Conservation (phyloP, 2,113 vertebrate genomes). For the Ahaetulla prasina region DNA sequence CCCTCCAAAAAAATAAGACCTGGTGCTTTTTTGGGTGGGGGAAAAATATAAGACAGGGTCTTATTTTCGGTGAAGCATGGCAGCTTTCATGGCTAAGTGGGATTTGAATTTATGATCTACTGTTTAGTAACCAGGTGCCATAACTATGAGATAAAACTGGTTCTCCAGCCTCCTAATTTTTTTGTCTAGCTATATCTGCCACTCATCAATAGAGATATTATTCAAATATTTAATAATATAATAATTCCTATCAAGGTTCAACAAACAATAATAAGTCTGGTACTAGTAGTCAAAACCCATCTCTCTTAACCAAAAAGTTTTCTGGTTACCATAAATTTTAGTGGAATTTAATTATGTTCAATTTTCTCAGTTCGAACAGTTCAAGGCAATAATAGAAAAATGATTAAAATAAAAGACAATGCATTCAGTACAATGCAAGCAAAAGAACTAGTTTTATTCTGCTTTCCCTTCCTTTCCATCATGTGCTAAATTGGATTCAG, state of each 20-base stretch:
- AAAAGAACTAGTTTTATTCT: background rate
- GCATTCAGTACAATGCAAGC: background rate
- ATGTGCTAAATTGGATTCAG: background rate
- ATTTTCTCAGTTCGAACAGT: background rate
- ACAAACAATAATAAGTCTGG: background rate
- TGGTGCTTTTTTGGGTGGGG: too few species aligned
- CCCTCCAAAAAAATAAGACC: too few species aligned
- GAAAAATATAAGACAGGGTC: too few species aligned
- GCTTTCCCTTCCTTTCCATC: background rate
- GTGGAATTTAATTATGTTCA: background rate
- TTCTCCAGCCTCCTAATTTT: background rate
- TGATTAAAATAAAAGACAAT: background rate
- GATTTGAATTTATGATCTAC: background rate
- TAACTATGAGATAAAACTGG: background rate
- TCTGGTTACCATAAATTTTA: background rate
- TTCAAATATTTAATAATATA: background rate
- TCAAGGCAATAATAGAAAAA: background rate
- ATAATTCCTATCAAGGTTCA: background rate
- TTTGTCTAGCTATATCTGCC: background rate
- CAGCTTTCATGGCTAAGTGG: background rate
- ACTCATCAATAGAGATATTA: background rate
- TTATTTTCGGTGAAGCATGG: too few species aligned
- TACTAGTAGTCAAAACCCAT: background rate
- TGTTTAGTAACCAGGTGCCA: background rate
- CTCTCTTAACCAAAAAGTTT: background rate